Evolutionary conservation across 2,113 vertebrate species (phyloP), one percentile per base, ranked within the genome.

Genomic region (Oncorhynchus masou): DNA sequence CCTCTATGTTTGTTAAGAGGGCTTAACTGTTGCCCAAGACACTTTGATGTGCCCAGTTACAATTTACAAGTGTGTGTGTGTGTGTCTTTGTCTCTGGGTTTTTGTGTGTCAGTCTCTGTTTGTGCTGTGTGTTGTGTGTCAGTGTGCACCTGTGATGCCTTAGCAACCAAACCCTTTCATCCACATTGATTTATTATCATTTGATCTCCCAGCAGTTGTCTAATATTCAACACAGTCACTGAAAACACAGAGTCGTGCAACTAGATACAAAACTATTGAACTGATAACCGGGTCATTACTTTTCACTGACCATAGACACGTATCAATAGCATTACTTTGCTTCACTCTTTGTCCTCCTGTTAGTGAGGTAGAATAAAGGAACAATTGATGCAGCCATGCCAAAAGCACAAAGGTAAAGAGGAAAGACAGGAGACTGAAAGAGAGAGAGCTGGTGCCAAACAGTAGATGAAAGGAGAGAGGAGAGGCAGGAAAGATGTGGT

Each of bases 1-100:
- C 54, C 20, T 45, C 65, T 39, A 5, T 74, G 16, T 69, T 76
- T 80, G 66, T 45, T 74, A 68, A 15, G 74, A 16, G 16, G 64
- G 54, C 65, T 70, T 81, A 69, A 29, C 24, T 29, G 31, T 22
- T 64, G 70, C 29, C 64, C 19, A n/a, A 49, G 65, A 68, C 19
- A 39, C 74, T 77, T 59, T 74, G 66, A 74, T 70, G 72, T 65
- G 16, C 11, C 13, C 6, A 57, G 22, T 54, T 9, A 54, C 45
- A 25, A 70, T 9, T 6, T 64, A n/a, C 24, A 39, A 3, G 19
- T 19, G 13, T 68, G 16, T 39, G 6, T 34, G 66, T 20, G 4
- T 68, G 66, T 68, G 67, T 71, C 39, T 70, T 9, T 22, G 45
- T 25, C 39, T 25, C 8, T 71, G 20, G 29, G 27, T 39, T 31